Evolutionary conservation across 30 jellyfish, hydroid and myxozoan genomes (phyloP).

Genomic region (Catostylus mosaicus): DNA sequence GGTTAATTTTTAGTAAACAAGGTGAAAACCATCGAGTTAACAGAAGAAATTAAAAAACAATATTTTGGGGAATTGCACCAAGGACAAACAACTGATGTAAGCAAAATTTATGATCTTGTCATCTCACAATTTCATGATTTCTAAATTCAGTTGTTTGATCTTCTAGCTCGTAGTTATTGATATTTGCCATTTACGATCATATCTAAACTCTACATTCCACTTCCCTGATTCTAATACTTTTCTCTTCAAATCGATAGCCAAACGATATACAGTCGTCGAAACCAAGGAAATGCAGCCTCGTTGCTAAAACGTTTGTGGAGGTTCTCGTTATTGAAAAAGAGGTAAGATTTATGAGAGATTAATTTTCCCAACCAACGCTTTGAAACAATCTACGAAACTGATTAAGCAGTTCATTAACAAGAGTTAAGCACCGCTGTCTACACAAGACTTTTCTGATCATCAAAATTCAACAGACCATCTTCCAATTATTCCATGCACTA

Average conservation of each 20-base stretch:
- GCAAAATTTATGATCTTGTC: not conserved
- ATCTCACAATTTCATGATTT: too few species aligned
- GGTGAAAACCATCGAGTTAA: slow-evolving; percentile 54
- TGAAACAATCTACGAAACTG: not conserved
- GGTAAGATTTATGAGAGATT: slow-evolving; percentile 22
- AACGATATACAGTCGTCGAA: slow-evolving; percentile 35
- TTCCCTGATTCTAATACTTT: not conserved
- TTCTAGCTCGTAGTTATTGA: not conserved
- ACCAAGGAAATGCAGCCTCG: slow-evolving; percentile 67
- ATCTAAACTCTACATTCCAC: too few species aligned
- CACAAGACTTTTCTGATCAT: too few species aligned
- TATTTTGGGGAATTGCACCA: slow-evolving; percentile 70
- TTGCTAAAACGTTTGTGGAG: slow-evolving; percentile 57
- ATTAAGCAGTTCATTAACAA: too few species aligned
- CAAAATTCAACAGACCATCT: too few species aligned
- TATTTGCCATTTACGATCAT: not conserved
- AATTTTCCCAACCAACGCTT: not conserved
- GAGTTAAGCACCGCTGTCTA: too few species aligned
- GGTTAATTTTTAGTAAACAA: slow-evolving; percentile 18
- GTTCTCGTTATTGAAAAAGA: slow-evolving; percentile 67
- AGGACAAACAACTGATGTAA: slow-evolving; percentile 73
- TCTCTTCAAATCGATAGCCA: slow-evolving; percentile 10
- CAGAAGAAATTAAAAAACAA: slow-evolving; percentile 64
- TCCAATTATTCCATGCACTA: too few species aligned
- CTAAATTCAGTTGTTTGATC: not conserved